These are phyloP conservation scores for Sander vitreus DNA, from an alignment of 2,113 vertebrate species.

Conservation along the genomic window DNA sequence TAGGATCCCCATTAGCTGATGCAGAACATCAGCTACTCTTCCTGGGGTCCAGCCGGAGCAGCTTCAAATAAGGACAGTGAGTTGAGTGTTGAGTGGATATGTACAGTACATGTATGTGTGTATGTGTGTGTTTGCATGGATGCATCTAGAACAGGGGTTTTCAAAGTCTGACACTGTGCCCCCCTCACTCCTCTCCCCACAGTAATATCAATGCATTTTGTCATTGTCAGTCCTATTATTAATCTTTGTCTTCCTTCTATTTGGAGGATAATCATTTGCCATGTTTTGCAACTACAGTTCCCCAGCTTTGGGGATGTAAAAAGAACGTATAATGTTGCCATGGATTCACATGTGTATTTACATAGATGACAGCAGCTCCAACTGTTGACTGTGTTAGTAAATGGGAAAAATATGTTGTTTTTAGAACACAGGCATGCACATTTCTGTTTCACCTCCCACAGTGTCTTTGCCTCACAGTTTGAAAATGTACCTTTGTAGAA, in stretches of 20 bases:
- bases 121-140: constrained; percentile 12
- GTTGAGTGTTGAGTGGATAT: constrained; percentile 13
- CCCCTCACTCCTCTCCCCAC: fast-evolving
- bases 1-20: too few species aligned
- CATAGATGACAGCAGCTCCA: not conserved
- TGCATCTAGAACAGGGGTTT: constrained; percentile 2
- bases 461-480: not conserved
- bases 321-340: not conserved
- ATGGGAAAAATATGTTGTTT: not conserved
- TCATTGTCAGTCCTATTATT: not conserved
- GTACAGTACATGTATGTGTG: not conserved
- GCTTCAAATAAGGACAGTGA: constrained; percentile 64
- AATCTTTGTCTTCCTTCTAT: not conserved
- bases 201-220: not conserved
- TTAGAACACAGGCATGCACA: not conserved
- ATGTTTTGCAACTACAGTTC: not conserved
- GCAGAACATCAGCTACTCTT: too few species aligned
- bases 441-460: not conserved
- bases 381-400: not conserved
- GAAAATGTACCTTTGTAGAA: constrained; percentile 74
- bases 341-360: not conserved
- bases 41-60: too few species aligned
- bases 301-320: not conserved
- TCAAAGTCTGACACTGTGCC: not conserved
- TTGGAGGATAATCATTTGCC: not conserved